Percentiles rank a stretch among this genome's conserved stretches.
Conservation (phyloP, 2,888 invertebrate genomes). For the Ommatoiulus sabulosus region DNA sequence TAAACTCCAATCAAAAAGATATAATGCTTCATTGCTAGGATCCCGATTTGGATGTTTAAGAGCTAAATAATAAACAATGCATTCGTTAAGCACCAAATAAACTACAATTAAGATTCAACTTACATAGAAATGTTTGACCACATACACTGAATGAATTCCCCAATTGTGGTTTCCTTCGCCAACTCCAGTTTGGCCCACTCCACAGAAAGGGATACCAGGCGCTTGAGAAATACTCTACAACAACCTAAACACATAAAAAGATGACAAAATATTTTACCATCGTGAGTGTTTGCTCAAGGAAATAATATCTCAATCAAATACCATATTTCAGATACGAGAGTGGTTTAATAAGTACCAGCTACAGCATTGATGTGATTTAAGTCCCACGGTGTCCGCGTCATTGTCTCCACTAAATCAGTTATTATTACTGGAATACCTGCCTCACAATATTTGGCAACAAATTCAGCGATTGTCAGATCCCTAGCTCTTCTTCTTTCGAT, state of each 20-base stretch:
- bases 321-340: too few relatives aligned
- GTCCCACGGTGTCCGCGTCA: slow-evolving; percentile 56
- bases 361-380: slow-evolving; percentile 57
- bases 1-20: slow-evolving; percentile 66
- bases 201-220: slow-evolving; percentile 50
- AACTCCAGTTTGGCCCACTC: slow-evolving; percentile 57
- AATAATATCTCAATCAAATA: too few relatives aligned
- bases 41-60: slow-evolving; percentile 56
- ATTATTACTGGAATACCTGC: slow-evolving; percentile 55
- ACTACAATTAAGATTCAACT: not conserved
- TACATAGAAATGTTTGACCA: not conserved
- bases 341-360: slow-evolving; percentile 42
- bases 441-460: slow-evolving; percentile 54
- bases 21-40: slow-evolving; percentile 58
- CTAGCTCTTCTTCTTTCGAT: slow-evolving; percentile 51
- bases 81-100: not conserved
- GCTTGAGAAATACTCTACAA: slow-evolving; percentile 52
- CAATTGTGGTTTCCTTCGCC: slow-evolving; percentile 54
- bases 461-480: slow-evolving; percentile 54
- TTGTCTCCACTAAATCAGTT: slow-evolving; percentile 56
- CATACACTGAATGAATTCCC: slow-evolving; percentile 54
- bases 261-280: not conserved
- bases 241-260: slow-evolving; percentile 7
- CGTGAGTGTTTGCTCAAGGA: too few relatives aligned
- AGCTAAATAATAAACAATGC: slow-evolving; percentile 13